phyloP scores from a whole-genome alignment of 2,113 vertebrate genomes.

The Acanthisitta chloris region DNA sequence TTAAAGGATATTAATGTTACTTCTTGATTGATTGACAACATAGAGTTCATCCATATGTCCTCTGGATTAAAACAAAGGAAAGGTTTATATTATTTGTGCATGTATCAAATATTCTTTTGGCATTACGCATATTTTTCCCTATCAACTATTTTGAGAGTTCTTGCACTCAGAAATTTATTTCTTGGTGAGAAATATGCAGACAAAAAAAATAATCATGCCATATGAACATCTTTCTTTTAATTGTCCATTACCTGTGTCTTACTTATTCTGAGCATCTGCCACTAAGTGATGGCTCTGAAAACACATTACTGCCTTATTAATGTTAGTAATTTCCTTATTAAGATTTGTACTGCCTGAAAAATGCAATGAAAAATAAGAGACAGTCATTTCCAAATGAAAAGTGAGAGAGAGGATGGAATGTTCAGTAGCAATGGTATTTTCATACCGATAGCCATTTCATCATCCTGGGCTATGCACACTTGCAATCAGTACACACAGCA shows the following conservation, averaged over 20 bases:
- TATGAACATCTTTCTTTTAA: neutral
- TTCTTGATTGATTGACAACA: neutral
- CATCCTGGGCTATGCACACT: neutral
- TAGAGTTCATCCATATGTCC: neutral
- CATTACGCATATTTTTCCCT: neutral
- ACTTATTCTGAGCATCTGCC: neutral
- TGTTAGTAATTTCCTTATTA: neutral
- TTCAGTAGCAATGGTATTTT: neutral
- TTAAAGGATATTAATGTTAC: neutral
- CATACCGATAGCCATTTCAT: neutral
- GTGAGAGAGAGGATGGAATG: neutral
- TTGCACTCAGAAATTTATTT: neutral
- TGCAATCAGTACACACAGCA: neutral
- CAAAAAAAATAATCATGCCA: neutral
- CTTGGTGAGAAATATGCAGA: neutral
- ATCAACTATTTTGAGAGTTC: neutral
- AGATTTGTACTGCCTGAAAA: neutral
- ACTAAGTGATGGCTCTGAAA: neutral
- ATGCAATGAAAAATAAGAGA: neutral
- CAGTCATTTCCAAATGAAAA: neutral
- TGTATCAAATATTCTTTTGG: neutral
- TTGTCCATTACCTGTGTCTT: neutral
- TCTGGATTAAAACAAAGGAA: neutral
- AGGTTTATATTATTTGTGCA: neutral
- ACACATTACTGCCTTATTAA: neutral